Evolutionary conservation across 2,113 vertebrate genomes (phyloP), one percentile per base, ranked within the genome.

Genomic region (Amphiprion ocellaris): DNA sequence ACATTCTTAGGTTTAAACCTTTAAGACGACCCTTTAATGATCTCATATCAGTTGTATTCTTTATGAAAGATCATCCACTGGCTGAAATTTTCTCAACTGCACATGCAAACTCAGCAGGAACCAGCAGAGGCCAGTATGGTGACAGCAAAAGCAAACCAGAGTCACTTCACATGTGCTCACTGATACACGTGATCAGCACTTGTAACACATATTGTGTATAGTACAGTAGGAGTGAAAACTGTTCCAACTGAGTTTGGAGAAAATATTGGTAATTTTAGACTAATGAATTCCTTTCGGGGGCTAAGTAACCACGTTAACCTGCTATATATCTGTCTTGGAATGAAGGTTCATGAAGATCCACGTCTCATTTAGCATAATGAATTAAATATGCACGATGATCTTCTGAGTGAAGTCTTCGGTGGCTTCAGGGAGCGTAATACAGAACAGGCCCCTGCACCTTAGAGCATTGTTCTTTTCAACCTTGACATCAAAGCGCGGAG

Each of bases 111-210:
- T 8, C 69, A 23, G 3, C 0, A 2, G 47, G 0, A 8, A 24
- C 91, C 93, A 92, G 77, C 86, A 94, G 93, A 91, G 90, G 91
- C 24, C 90, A 92, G 89, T 86, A 58, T 69, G 74, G 83, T 85
- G 56, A 84, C 87, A 71, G 79, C 5, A 58, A 81, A 91, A 1
- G 14, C 2, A 44, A 44, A 1, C 0, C 61, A 68, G 24, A 11
- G 8, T 14, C 15, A 6, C 26, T 16, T 50, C 59, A 62, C 84
- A 83, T 69, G 80, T 84, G 65, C 69, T 73, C 53, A 4, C 3
- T 37, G 19, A 70, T 50, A 74, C 84, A 90, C 66, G 61, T 87
- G 74, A 78, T 76, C 58, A 53, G 21, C 74, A 16, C 49, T 78
- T 65, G 33, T 55, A 21, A 71, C 65, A 37, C 52, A 62, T 24